A percentile compares a stretch with the other conserved stretches of the same genome.
phyloP scores from a whole-genome alignment of 2,888 invertebrate genomes.

The Cheilosia urbana region DNA sequence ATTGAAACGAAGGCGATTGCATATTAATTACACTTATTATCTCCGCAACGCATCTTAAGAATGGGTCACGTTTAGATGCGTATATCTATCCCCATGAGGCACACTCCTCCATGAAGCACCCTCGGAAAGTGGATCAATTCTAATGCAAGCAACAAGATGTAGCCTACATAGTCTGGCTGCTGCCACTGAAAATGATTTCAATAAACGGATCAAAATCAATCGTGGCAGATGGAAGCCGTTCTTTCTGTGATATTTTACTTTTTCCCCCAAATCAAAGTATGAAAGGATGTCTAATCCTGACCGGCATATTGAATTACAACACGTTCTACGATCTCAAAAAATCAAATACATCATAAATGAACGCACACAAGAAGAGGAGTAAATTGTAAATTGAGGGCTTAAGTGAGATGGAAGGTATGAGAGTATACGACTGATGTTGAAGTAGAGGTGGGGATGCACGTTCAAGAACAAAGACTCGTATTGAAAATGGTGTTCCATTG shows the following conservation, averaged over 20 bases:
- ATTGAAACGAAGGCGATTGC: conserved; percentile 62
- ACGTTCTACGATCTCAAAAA: conserved; percentile 24
- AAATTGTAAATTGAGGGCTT: conserved; percentile 31
- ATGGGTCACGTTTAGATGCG: conserved; percentile 39
- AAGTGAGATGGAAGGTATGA: conserved; percentile 18
- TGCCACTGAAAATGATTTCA: conserved; percentile 37
- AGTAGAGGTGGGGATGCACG: neutral
- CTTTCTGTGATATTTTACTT: neutral
- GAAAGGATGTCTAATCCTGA: conserved; percentile 58
- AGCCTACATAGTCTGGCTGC: neutral
- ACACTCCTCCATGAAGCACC: conserved; percentile 9
- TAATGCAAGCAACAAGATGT: conserved; percentile 8
- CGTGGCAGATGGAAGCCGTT: conserved; percentile 23
- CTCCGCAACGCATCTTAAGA: conserved; percentile 41
- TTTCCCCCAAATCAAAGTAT: conserved; percentile 28
- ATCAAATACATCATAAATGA: neutral
- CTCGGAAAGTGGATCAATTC: conserved; percentile 46
- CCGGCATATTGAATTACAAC: conserved; percentile 58
- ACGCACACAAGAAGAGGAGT: neutral
- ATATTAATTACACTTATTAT: conserved; percentile 73
- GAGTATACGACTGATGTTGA: neutral
- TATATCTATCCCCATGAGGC: conserved; percentile 28
- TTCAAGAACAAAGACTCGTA: conserved; percentile 55
- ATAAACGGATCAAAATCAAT: conserved; percentile 50
- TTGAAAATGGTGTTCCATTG: conserved; percentile 50